Base-by-base conservation (phyloP, 2,888 invertebrate species). In the Herminia tarsipennalis region DNA sequence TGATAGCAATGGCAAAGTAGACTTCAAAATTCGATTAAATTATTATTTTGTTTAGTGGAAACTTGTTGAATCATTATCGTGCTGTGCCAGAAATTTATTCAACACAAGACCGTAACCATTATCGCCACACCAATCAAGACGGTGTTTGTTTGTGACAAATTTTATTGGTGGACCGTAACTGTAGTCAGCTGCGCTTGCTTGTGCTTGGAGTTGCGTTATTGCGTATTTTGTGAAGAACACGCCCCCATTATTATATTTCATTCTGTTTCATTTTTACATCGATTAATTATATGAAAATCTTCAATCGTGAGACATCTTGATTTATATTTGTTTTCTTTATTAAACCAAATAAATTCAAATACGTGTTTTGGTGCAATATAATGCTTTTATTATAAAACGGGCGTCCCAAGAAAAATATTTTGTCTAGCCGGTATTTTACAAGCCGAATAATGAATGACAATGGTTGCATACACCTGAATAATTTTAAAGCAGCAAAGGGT, bases 381-480 rank as follows among this genome's bases (percentile, higher is more conserved):
- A 71, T 70, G 73, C 50, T 61, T 56, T 30, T 50, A 50, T 50
- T 63, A 39, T 62, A 56, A 57, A 49, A 56, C 36, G 34, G 37
- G 36, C 30, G 46, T 58, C 40, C 35, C 38, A 51, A 55, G 46
- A 52, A 21, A 60, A 25, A 48, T 50, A 50, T 42, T 53, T 72
- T 65, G 39, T 47, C 40, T 49, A 54, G 58, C 79, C 79, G 78
- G 78, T 73, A 68, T 60, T 73, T 77, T 58, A 66, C 68, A 70
- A 65, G 59, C 63, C 46, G 60, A 80, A 88, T 81, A 79, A 95
- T 93, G 94, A 93, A 93, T 89, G 93, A 93, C 88, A 92, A 90
- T 93, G 95, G 95, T 79, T 97, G 96, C 85, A 93, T 94, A 85
- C 97, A 97, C 92, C 90, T 96, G 78, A 94, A 93, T 87, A 93